Evolutionary conservation across 2,113 vertebrate genomes (phyloP), one percentile per base, ranked within the genome.

Genomic region (Mustelus asterias): DNA sequence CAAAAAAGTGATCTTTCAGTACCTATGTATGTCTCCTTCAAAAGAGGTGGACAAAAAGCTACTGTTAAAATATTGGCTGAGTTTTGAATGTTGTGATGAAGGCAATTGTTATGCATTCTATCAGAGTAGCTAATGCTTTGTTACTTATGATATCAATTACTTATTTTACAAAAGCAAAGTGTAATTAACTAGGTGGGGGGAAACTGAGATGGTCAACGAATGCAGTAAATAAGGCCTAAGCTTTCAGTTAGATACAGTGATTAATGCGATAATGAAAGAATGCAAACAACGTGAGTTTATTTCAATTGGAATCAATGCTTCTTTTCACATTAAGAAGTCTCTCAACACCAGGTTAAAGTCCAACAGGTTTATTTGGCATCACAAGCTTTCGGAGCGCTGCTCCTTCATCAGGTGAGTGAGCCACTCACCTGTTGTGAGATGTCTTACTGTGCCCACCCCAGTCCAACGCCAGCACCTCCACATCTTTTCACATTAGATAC

Each of bases 51-150:
- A 92, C 29, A 94, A 93, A 65, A 63, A 67, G 18, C 18, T 65
- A 67, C 18, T 94, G 24, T 67, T 94, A 94, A 67, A 94, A 67
- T 67, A 94, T 65, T 94, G 33, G 18, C 90, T 93, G 90, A 65
- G 6, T 0, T 33, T 7, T 29, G n/a, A 24, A 65, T 37, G 7
- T 67, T 22, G n/a, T 67, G 7, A 54, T 13, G 48, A 89, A 86
- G 37, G 44, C 44, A 86, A 44, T 86, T 48, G 85, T 44, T 26
- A 54, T 44, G 3, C 7, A 54, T 88, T 88, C 85, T 10, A 29
- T 54, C 29, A 29, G 48, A 60, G 29, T n/a, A 63, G 29, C 26
- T 58, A 29, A 58, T 89, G 26, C 13, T 58, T 90, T 90, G 88
- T 83, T 44, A 90, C 13, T 33, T 90, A 14, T 90, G 54, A 33